These are phyloP conservation scores for Drosophila pruinosa DNA, from an alignment of 1,140 invertebrate species.

Conservation along the genomic window DNA sequence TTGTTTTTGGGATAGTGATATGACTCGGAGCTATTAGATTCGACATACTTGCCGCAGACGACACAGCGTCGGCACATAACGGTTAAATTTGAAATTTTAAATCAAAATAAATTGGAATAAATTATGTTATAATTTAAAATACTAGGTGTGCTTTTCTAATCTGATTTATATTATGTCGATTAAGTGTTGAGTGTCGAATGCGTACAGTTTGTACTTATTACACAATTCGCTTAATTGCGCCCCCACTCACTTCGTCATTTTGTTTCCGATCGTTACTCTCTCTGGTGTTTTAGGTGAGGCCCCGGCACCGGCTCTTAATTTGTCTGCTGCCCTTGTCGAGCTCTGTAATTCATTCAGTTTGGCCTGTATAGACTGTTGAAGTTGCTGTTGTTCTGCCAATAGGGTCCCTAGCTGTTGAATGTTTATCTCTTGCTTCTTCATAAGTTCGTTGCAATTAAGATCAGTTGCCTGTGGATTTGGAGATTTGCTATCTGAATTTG, in stretches of 20 bases:
- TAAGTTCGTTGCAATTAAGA: constrained; percentile 7
- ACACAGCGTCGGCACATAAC: constrained; percentile 46
- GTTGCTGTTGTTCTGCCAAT: constrained; percentile 35
- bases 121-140: not conserved
- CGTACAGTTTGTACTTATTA: not conserved
- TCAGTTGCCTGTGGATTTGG: not conserved
- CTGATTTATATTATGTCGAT: not conserved
- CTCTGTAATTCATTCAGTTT: constrained; percentile 46
- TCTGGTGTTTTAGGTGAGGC: not conserved
- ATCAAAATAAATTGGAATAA: not conserved
- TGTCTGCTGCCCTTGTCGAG: not conserved
- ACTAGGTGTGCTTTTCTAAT: not conserved
- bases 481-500: not conserved
- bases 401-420: constrained; percentile 45
- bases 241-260: constrained; percentile 17
- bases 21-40: constrained; percentile 1
- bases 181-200: not conserved
- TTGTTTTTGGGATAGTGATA: constrained; percentile 56
- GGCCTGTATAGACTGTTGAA: constrained; percentile 50
- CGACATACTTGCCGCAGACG: constrained; percentile 48
- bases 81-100: constrained; percentile 5
- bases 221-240: constrained; percentile 2
- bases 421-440: constrained; percentile 19
- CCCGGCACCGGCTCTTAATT: not conserved
- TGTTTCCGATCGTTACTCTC: not conserved